Conservation (phyloP, 64 coral and sea anemone species). For the Acropora yongei region DNA sequence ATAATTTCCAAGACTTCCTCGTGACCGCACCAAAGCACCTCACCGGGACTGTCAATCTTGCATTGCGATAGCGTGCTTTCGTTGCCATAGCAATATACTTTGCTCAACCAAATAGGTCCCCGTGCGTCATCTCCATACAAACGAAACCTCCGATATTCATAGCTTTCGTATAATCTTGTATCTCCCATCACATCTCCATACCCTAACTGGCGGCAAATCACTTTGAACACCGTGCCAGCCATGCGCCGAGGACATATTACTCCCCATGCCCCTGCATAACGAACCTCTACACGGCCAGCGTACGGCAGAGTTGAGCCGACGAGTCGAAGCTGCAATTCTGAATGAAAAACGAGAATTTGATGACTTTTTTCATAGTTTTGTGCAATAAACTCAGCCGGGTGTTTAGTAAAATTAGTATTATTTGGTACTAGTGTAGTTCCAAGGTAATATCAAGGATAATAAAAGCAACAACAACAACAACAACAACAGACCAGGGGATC, state of each 20-base stretch:
- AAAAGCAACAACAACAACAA: no score
- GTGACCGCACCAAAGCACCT: not conserved
- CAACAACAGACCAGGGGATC: no score
- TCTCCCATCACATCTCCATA: conserved; percentile 26
- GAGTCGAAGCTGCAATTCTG: not conserved
- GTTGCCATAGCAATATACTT: conserved; percentile 33
- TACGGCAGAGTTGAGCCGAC: conserved; percentile 28
- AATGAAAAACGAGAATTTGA: not conserved
- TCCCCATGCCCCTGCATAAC: conserved; percentile 37
- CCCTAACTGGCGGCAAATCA: conserved; percentile 43
- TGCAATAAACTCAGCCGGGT: no score
- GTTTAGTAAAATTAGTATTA: no score
- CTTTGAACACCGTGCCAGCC: conserved; percentile 8
- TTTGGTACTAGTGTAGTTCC: no score
- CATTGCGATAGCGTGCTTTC: conserved; percentile 12
- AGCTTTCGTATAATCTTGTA: not conserved
- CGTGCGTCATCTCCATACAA: conserved; percentile 19
- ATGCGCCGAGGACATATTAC: conserved; percentile 28
- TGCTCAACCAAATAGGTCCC: conserved; percentile 30
- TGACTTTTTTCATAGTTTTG: no score
- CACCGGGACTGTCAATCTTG: conserved; percentile 2
- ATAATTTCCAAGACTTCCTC: not conserved
- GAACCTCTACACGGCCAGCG: conserved; percentile 42
- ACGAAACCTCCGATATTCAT: not conserved
- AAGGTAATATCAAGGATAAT: no score